Base-by-base conservation (phyloP, 2,888 invertebrate species). In the Sicus ferrugineus region DNA sequence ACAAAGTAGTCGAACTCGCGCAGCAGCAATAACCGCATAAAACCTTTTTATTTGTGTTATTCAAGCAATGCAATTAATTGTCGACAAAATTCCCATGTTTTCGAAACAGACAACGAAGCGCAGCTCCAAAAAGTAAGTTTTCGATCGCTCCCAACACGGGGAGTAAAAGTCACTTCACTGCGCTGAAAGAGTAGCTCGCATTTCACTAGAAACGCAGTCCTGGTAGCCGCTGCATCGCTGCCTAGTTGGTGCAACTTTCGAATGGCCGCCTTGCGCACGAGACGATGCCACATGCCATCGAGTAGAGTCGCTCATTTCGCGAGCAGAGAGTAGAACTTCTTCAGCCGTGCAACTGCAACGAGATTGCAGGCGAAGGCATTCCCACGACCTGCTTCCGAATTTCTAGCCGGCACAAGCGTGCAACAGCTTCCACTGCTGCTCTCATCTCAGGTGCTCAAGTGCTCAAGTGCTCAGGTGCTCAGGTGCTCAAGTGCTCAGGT, bases 21-120 rank as follows among this genome's bases (percentile, higher is more conserved):
- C 66, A 69, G 72, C 73, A 75, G 70, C 61, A 69, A 72, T 54
- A 74, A 70, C 64, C 68, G 68, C 73, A 74, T 61, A 54, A 59
- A 54, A 4, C 9, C 38, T 58, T 63, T 26, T 42, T 30, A 52
- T 56, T 42, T 11, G 65, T 46, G 42, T 56, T 21, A 71, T 77
- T 81, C 75, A 75, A 78, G 83, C 83, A 79, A 83, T 83, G 84
- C 83, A 83, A 84, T 80, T 83, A 81, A 84, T 83, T 82, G 84
- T 83, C 81, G 83, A 83, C 83, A 83, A 83, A 84, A 83, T 83
- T 83, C 83, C 83, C 84, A 83, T 83, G 83, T 83, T 84, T 84
- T 84, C 83, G 81, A 83, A 83, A 81, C 84, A 83, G 82, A 83
- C 83, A 79, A 79, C 84, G 82, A 83, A 83, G 83, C 84, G 83